phyloP scores from a whole-genome alignment of 2,888 invertebrate species.

The Achlya flavicornis region DNA sequence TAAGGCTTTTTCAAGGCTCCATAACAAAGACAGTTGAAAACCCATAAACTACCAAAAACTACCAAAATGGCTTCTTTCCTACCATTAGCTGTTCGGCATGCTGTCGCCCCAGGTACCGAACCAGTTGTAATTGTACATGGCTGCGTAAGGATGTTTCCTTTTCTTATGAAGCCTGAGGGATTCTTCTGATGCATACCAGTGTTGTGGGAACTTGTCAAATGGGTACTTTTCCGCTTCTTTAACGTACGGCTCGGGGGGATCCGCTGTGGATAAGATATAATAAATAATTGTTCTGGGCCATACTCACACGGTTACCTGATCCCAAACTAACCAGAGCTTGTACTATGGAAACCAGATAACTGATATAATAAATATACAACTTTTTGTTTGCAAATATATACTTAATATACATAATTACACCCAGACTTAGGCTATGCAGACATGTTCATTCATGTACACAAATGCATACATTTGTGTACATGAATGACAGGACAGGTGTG shows the following conservation, averaged over 20 bases:
- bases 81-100: constrained; percentile 64
- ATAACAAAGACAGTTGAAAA: constrained; percentile 12
- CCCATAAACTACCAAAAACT: constrained; percentile 13
- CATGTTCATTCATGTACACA: too few relatives aligned
- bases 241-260: constrained; percentile 60
- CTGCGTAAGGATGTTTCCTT: constrained; percentile 74
- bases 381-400: too few relatives aligned
- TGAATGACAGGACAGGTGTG: too few relatives aligned
- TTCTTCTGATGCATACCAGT: constrained; percentile 76
- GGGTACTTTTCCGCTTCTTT: constrained; percentile 68
- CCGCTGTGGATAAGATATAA: constrained; percentile 45
- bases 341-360: too few relatives aligned
- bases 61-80: constrained; percentile 1
- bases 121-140: constrained; percentile 71
- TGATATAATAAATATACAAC: too few relatives aligned
- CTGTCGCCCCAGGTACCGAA: constrained; percentile 63
- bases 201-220: constrained; percentile 70
- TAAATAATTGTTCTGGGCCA: too few relatives aligned
- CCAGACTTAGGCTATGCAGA: too few relatives aligned
- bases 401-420: too few relatives aligned
- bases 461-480: too few relatives aligned
- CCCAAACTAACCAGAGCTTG: too few relatives aligned
- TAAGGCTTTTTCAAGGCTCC: background rate
- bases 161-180: constrained; percentile 73
- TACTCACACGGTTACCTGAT: too few relatives aligned